A percentile compares a stretch with the other conserved stretches of the same genome.
Conservation (phyloP, 2,113 vertebrate genomes). For the Gambusia holbrooki region DNA sequence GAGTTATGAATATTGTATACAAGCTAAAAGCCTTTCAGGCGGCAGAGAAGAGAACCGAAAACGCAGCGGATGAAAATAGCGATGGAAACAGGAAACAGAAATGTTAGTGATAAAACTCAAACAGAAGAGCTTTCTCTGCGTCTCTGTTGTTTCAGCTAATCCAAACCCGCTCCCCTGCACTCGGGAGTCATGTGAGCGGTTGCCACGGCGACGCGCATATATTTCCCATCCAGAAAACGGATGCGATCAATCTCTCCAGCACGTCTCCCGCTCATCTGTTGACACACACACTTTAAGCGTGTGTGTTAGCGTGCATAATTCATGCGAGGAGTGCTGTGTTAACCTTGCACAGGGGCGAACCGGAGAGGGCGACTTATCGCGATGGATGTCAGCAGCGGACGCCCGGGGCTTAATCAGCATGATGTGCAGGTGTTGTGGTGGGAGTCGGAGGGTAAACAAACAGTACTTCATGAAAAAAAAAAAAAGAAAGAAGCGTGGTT, state of each 20-base stretch:
- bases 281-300: neutral
- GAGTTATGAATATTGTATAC: slow-evolving; percentile 67
- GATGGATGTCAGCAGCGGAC: too few relatives aligned
- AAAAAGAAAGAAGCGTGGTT: too few relatives aligned
- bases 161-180: slow-evolving; percentile 5
- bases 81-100: slow-evolving; percentile 22
- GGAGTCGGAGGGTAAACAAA: too few relatives aligned
- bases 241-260: slow-evolving; percentile 5
- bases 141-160: neutral
- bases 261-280: neutral
- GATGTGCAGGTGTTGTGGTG: too few relatives aligned
- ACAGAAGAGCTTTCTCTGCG: neutral
- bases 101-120: neutral
- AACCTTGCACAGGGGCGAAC: slow-evolving; percentile 18
- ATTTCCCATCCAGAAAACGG: slow-evolving; percentile 38
- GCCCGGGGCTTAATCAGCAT: too few relatives aligned
- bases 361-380: neutral
- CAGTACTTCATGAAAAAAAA: too few relatives aligned
- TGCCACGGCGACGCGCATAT: slow-evolving; percentile 30
- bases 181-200: slow-evolving; percentile 22
- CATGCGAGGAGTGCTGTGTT: slow-evolving; percentile 25
- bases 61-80: slow-evolving; percentile 33
- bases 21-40: slow-evolving; percentile 47
- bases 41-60: slow-evolving; percentile 2
- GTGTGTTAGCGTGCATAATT: slow-evolving; percentile 46